These are phyloP conservation scores for Elegia similella DNA, from an alignment of 2,888 invertebrate genomes.

Conservation along the genomic window DNA sequence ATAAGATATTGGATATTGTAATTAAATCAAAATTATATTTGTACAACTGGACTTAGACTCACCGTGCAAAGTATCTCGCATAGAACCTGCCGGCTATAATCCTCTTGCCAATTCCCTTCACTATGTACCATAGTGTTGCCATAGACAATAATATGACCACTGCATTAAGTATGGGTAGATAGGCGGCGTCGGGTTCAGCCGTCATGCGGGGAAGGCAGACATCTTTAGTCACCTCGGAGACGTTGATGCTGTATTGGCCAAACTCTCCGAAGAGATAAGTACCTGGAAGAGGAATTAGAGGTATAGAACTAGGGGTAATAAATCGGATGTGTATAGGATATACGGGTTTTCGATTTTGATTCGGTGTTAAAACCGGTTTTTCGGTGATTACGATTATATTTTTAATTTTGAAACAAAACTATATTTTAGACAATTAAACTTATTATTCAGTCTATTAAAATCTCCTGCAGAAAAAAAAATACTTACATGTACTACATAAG, in stretches of 20 bases:
- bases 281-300: conserved; percentile 37
- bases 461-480: too few relatives aligned
- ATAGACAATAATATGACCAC: conserved; percentile 68
- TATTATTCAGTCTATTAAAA: too few relatives aligned
- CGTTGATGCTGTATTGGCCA: conserved; percentile 64
- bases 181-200: conserved; percentile 72
- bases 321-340: too few relatives aligned
- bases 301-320: too few relatives aligned
- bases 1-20: too few relatives aligned
- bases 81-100: conserved; percentile 64
- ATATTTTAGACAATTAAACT: too few relatives aligned
- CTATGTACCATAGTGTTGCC: conserved; percentile 75
- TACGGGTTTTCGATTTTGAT: too few relatives aligned
- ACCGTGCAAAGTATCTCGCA: conserved; percentile 72
- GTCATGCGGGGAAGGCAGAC: conserved; percentile 61
- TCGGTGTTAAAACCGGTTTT: too few relatives aligned
- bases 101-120: conserved; percentile 69
- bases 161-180: conserved; percentile 66
- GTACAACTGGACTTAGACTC: background rate
- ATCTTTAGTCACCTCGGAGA: conserved; percentile 39
- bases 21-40: too few relatives aligned
- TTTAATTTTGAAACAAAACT: too few relatives aligned
- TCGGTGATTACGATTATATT: too few relatives aligned
- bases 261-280: conserved; percentile 67
- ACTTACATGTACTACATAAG: too few relatives aligned